phyloP scores from a whole-genome alignment of 1,140 invertebrate genomes.

The Drosophila aff. region DNA sequence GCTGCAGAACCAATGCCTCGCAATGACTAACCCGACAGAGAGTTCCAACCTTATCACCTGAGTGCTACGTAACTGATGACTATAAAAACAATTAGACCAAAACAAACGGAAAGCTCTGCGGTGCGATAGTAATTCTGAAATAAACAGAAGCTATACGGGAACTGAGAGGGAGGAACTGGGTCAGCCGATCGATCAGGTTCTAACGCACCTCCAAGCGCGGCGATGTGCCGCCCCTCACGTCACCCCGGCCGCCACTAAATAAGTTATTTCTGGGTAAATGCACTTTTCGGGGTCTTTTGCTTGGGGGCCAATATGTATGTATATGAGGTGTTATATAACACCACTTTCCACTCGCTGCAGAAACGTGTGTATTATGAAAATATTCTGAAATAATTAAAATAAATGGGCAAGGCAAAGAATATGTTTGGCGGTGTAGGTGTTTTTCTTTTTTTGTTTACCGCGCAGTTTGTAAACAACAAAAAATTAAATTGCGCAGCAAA shows the following conservation, averaged over 20 bases:
- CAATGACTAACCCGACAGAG: constrained; percentile 30
- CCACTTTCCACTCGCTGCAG: constrained; percentile 13
- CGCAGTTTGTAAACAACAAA: constrained; percentile 77
- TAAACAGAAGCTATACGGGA: constrained; percentile 18
- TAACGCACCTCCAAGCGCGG: constrained; percentile 21
- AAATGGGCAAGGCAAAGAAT: constrained; percentile 58
- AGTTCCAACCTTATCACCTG: constrained; percentile 37
- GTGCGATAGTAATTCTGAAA: constrained; percentile 20
- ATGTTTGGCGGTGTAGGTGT: constrained; percentile 64
- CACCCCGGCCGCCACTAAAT: background rate
- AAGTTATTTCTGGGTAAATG: constrained; percentile 31
- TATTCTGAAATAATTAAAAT: constrained; percentile 64
- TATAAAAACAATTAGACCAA: constrained; percentile 44
- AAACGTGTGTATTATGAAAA: constrained; percentile 61
- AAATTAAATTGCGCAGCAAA: constrained; percentile 81
- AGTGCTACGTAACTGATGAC: constrained; percentile 29
- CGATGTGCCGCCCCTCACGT: constrained; percentile 30
- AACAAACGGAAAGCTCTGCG: constrained; percentile 45
- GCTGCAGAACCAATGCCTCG: constrained; percentile 7
- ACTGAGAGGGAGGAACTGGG: constrained; percentile 42
- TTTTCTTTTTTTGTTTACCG: constrained; percentile 74
- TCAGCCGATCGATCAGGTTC: constrained; percentile 47
- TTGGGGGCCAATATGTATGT: constrained; percentile 14
- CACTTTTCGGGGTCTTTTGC: constrained; percentile 29
- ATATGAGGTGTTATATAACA: constrained; percentile 46